Evolutionary conservation across 1,140 invertebrate species (phyloP), one percentile per base, ranked within the genome.

Genomic region (Neelides sp.): DNA sequence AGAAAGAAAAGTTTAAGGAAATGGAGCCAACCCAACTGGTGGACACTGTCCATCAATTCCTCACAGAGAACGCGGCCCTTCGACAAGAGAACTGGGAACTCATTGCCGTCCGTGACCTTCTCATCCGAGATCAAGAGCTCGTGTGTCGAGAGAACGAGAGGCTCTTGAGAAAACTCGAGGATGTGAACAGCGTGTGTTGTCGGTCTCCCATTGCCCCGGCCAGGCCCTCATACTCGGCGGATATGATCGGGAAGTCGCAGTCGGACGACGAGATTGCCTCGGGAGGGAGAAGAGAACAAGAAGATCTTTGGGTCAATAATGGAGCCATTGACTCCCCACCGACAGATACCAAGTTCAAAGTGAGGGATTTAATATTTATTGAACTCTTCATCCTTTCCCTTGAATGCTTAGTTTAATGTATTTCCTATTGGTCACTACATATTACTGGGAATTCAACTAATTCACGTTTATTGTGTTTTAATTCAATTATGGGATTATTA

Each of bases 71-170:
- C 66, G 80, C 86, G 58, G 79, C 82, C 1, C 65, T 95, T 8
- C 73, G 87, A 44, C 76, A 78, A 34, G 89, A 94, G 67, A 94
- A 94, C 66, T 74, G 79, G 13, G 87, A 93, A 53, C 69, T 94
- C 17, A 89, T 88, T 64, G 71, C 75, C 2, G 76, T 81, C 0
- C 70, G 85, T 44, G 86, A 93, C 59, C 73, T 81, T 34, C 70
- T 92, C 22, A 73, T 89, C 39, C 68, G 86, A 32, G 90, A 95
- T 64, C 88, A 93, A 62, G 88, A 94, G 65, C 65, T 87, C 4
- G 79, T 94, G 10, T 89, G 85, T 62, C 71, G 84, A 50, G 89
- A 95, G 65, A 94, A 94, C 64, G 90, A 94, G 66, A 69, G 83
- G 22, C 69, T 95, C 17, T 66, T 86, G 15, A 84, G 82, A 61